These are phyloP conservation scores for Holothuria glaberrima DNA, from an alignment of 35 echinoderm and acorn worm genomes.

Conservation along the genomic window DNA sequence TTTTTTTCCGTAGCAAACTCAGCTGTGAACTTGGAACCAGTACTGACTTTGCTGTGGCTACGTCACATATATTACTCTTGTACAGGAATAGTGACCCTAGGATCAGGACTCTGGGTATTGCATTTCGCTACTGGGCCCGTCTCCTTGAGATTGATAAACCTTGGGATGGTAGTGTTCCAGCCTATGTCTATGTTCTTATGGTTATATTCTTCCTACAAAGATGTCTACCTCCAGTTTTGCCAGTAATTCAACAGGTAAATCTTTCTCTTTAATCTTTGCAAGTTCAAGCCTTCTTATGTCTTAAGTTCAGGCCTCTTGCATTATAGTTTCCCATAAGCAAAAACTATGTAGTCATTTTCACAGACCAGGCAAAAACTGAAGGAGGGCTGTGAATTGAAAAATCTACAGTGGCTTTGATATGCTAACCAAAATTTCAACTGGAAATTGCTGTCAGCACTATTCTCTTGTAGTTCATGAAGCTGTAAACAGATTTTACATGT, in stretches of 20 bases:
- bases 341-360: too few relatives aligned
- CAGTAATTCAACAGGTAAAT: constrained; percentile 80
- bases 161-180: constrained; percentile 82
- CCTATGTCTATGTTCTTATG: constrained; percentile 83
- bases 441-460: too few relatives aligned
- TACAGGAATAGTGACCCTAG: constrained; percentile 73
- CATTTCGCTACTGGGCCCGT: constrained; percentile 78
- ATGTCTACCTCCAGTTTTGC: constrained; percentile 71
- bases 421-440: too few relatives aligned
- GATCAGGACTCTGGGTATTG: constrained; percentile 66
- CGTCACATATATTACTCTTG: constrained; percentile 58
- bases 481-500: too few relatives aligned
- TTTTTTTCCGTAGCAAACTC: constrained; percentile 57
- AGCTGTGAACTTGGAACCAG: constrained; percentile 71
- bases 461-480: too few relatives aligned
- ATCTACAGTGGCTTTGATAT: too few relatives aligned
- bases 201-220: constrained; percentile 92
- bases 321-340: too few relatives aligned
- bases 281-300: too few relatives aligned
- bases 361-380: too few relatives aligned
- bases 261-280: neutral
- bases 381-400: too few relatives aligned
- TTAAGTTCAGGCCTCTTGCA: too few relatives aligned
- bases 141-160: constrained; percentile 85
- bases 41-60: constrained; percentile 58